phyloP scores from a whole-genome alignment of 1,140 invertebrate genomes.

The Tetramorium alpestre region DNA sequence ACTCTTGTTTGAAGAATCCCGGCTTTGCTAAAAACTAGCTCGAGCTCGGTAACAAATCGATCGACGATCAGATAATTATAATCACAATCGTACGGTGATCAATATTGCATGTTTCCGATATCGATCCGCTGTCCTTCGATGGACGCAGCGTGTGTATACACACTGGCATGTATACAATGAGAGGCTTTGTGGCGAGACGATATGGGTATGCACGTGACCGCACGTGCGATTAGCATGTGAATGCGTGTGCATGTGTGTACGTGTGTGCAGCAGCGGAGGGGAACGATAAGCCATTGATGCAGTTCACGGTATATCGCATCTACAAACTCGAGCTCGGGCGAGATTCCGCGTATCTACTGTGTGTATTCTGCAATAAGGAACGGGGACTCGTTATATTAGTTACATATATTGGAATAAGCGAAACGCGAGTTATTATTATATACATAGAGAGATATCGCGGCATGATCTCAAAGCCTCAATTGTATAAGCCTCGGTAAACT shows the following conservation, averaged over 20 bases:
- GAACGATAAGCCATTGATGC: slow-evolving; percentile 29
- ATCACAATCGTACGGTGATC: slow-evolving; percentile 6
- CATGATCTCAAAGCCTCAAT: neutral
- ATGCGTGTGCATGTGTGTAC: slow-evolving; percentile 16
- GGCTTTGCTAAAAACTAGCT: neutral
- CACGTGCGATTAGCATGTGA: slow-evolving; percentile 53
- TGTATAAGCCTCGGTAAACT: neutral
- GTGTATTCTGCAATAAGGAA: neutral
- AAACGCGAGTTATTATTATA: neutral
- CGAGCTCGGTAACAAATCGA: neutral
- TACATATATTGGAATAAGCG: neutral
- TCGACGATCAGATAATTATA: neutral
- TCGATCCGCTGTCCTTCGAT: slow-evolving; percentile 38
- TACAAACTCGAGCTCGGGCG: neutral
- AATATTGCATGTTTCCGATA: slow-evolving; percentile 4
- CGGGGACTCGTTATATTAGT: neutral
- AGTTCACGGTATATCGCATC: neutral
- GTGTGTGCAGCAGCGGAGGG: neutral
- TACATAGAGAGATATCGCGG: neutral
- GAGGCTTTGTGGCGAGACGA: slow-evolving; percentile 29
- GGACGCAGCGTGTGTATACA: slow-evolving; percentile 4
- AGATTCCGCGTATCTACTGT: neutral
- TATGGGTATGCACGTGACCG: slow-evolving; percentile 54
- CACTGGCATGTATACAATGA: slow-evolving; percentile 22
- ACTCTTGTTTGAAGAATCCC: neutral